Percentiles rank a stretch among this genome's conserved stretches.
phyloP scores from a whole-genome alignment of 2,888 invertebrate genomes.

The Leucoptera coffeella region DNA sequence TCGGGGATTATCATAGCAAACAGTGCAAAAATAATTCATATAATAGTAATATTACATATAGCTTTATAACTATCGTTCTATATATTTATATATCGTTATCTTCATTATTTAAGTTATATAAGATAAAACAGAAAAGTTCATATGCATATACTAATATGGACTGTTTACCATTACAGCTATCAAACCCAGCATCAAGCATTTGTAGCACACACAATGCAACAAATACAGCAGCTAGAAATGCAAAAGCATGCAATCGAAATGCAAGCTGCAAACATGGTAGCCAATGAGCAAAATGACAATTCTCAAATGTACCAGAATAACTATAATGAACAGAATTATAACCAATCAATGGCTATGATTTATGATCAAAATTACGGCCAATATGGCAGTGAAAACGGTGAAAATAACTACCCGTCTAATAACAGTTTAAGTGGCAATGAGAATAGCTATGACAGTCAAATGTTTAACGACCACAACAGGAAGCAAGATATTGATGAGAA shows the following conservation, averaged over 20 bases:
- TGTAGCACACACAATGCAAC: slow-evolving; percentile 83
- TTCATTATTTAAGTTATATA: neutral
- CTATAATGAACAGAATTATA: slow-evolving; percentile 19
- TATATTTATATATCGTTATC: too few relatives aligned
- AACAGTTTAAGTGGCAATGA: slow-evolving; percentile 46
- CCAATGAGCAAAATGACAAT: slow-evolving; percentile 24
- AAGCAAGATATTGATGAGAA: too few relatives aligned
- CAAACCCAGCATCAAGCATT: slow-evolving; percentile 95
- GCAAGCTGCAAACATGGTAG: slow-evolving; percentile 17
- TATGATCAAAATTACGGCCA: slow-evolving; percentile 27
- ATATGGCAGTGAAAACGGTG: slow-evolving; percentile 36
- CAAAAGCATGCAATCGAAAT: slow-evolving; percentile 64
- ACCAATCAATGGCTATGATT: neutral
- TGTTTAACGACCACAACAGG: slow-evolving; percentile 22
- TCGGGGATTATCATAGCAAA: too few relatives aligned
- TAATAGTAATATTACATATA: too few relatives aligned
- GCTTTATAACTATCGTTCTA: too few relatives aligned
- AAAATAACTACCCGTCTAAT: slow-evolving; percentile 32
- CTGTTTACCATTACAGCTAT: slow-evolving; percentile 67
- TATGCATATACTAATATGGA: too few relatives aligned
- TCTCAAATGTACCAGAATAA: slow-evolving; percentile 18
- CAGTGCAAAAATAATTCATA: too few relatives aligned
- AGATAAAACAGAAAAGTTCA: neutral
- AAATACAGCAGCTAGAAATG: slow-evolving; percentile 78
- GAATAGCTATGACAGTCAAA: slow-evolving; percentile 41